Conservation (phyloP, 1,140 invertebrate species). For the Aphelinus certus region DNA sequence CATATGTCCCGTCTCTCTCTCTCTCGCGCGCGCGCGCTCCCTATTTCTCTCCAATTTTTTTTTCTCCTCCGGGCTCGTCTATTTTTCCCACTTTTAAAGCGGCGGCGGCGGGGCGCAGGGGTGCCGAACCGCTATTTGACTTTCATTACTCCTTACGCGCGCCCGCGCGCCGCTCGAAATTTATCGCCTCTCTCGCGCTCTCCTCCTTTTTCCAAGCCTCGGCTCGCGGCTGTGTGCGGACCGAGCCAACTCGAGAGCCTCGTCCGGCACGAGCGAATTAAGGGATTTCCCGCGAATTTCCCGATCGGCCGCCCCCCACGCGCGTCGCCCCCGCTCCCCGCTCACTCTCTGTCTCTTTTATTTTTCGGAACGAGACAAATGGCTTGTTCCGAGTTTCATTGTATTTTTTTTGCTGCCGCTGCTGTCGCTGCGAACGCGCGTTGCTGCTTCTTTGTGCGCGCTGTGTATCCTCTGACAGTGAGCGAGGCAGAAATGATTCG, state of each 20-base stretch:
- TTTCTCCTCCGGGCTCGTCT: slow-evolving; percentile 20
- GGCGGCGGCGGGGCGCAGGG: slow-evolving; percentile 43
- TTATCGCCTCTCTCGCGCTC: slow-evolving; percentile 40
- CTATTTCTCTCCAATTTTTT: background rate
- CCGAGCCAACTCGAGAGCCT: background rate
- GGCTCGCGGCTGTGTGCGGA: background rate
- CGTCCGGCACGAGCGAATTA: slow-evolving; percentile 1
- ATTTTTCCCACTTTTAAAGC: slow-evolving; percentile 48
- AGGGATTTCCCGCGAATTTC: slow-evolving; percentile 20
- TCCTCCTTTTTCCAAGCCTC: background rate
- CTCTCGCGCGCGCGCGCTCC: background rate
- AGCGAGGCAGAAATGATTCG: background rate
- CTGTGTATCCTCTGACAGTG: background rate
- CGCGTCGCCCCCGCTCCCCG: background rate
- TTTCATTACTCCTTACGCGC: slow-evolving; percentile 64
- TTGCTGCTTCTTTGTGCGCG: background rate
- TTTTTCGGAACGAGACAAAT: background rate
- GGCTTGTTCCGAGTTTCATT: background rate
- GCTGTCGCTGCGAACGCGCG: too few relatives aligned
- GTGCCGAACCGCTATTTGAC: slow-evolving; percentile 64
- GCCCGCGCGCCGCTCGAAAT: slow-evolving; percentile 38
- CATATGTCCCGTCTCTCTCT: slow-evolving; percentile 53
- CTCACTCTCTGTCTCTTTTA: background rate
- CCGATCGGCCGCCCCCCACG: background rate
- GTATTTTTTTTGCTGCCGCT: background rate